phyloP scores from a whole-genome alignment of 1,140 invertebrate genomes.

The Oncopeltus fasciatus region DNA sequence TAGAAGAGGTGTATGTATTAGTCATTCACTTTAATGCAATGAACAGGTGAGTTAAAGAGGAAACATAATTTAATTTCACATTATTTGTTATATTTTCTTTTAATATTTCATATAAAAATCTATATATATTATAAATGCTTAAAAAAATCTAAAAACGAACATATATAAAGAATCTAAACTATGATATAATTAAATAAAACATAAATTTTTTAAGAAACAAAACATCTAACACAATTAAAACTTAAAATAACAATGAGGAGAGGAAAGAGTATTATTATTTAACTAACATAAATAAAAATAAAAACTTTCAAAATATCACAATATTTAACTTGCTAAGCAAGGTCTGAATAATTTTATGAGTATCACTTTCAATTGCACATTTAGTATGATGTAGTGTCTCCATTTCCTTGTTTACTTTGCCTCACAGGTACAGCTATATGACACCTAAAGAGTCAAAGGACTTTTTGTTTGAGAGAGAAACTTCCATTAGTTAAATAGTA shows the following conservation, averaged over 20 bases:
- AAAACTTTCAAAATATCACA: not conserved
- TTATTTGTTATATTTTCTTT: too few relatives aligned
- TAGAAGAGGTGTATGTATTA: too few relatives aligned
- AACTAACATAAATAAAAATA: not conserved
- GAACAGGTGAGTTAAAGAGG: too few relatives aligned
- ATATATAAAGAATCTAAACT: not conserved
- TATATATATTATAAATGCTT: too few relatives aligned
- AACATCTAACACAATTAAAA: not conserved
- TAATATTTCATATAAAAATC: too few relatives aligned
- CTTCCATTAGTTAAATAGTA: not conserved
- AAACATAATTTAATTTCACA: too few relatives aligned
- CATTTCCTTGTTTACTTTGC: not conserved
- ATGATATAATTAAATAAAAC: not conserved
- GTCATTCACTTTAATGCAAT: too few relatives aligned
- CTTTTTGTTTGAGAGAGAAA: not conserved
- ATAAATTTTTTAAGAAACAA: not conserved
- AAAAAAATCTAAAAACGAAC: not conserved
- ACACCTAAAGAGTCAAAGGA: constrained; percentile 3
- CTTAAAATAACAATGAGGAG: not conserved
- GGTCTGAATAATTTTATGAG: constrained; percentile 1
- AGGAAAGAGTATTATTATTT: not conserved
- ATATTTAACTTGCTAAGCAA: not conserved
- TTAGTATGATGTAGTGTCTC: not conserved
- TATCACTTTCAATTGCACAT: constrained; percentile 6
- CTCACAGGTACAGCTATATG: not conserved